Conservation (phyloP, 2,797 vertebrate species). For the Enteromius trimaculatus region DNA sequence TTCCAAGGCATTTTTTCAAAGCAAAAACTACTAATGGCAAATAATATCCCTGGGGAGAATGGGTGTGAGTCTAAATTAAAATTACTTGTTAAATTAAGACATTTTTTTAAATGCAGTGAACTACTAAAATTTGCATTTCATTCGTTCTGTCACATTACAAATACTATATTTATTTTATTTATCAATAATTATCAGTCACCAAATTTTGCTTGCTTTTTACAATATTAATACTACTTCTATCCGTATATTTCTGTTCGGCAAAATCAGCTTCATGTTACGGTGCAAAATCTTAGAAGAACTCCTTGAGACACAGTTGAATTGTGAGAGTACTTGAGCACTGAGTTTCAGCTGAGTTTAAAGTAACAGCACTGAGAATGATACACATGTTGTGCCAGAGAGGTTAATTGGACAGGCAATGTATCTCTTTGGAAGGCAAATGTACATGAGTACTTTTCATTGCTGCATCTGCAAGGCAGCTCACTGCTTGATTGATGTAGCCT, state of each 20-base stretch:
- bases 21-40: conserved; percentile 52
- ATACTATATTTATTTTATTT: too few species aligned
- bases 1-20: conserved; percentile 47
- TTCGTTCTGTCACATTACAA: neutral
- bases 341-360: conserved; percentile 29
- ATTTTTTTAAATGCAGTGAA: neutral
- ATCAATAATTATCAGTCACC: neutral
- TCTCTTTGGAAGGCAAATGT: conserved; percentile 37
- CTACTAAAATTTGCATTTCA: neutral
- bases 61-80: conserved; percentile 34
- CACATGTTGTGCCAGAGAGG: conserved; percentile 32
- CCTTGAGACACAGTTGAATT: neutral
- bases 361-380: conserved; percentile 12
- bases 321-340: conserved; percentile 1
- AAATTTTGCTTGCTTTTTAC: neutral
- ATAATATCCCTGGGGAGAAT: conserved; percentile 42
- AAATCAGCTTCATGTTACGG: neutral
- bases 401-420: conserved; percentile 44
- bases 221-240: neutral
- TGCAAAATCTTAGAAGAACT: neutral
- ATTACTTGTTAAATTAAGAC: conserved; percentile 37
- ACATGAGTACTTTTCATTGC: conserved; percentile 3
- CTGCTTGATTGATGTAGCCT: conserved; percentile 26
- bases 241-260: neutral
- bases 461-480: neutral